These are phyloP conservation scores for Linyphia triangularis DNA, from an alignment of 2,888 invertebrate genomes.

Conservation along the genomic window DNA sequence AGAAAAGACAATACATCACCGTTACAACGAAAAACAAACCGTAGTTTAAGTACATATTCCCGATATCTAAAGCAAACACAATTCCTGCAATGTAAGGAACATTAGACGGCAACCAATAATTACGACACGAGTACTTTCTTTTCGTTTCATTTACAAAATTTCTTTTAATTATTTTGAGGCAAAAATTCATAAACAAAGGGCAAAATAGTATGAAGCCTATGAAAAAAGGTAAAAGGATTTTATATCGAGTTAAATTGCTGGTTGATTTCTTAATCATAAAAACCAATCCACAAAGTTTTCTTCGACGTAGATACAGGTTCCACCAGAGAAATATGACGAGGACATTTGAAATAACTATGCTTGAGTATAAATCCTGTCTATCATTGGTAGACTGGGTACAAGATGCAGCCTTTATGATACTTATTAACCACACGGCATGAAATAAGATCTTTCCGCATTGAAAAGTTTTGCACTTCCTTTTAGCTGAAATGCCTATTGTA, in stretches of 20 bases:
- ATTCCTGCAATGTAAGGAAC: neutral
- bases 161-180: neutral
- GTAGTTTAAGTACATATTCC: neutral
- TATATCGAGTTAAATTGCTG: neutral
- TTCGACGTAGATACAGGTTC: neutral
- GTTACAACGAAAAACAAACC: neutral
- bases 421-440: slow-evolving; percentile 1
- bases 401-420: neutral
- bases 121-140: neutral
- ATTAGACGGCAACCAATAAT: slow-evolving; percentile 7
- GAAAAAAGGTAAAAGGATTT: neutral
- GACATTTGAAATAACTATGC: neutral
- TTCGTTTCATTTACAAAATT: slow-evolving; percentile 3
- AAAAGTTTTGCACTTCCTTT: neutral
- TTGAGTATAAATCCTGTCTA: slow-evolving; percentile 9
- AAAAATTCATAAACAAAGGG: neutral
- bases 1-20: neutral
- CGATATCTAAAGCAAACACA: neutral
- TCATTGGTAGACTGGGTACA: neutral
- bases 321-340: slow-evolving; percentile 24
- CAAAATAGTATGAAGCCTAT: neutral
- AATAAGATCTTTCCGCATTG: neutral
- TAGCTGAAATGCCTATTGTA: neutral
- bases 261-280: neutral
- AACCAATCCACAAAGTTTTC: neutral